phyloP scores from a whole-genome alignment of 2,113 vertebrate species.

The Pseudolaguvia tuberculata region DNA sequence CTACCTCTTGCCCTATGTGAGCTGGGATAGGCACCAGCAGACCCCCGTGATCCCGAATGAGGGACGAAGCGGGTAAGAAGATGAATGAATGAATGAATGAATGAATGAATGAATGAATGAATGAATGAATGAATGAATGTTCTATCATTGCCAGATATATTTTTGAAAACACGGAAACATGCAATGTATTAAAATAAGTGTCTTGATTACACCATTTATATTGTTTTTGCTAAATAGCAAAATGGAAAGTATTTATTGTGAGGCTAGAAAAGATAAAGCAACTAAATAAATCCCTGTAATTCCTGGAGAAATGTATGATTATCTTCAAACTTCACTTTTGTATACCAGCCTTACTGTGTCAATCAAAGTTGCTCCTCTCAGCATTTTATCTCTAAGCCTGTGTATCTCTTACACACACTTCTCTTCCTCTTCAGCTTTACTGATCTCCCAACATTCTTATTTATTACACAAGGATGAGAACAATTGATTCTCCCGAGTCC shows the following conservation, averaged over 20 bases:
- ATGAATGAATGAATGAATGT: too few relatives aligned
- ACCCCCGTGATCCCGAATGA: too few relatives aligned
- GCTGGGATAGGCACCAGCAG: too few relatives aligned
- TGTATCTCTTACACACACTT: neutral
- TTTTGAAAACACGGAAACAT: too few relatives aligned
- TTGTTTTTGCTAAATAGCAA: neutral
- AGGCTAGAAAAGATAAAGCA: neutral
- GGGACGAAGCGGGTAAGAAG: too few relatives aligned
- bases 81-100: too few relatives aligned
- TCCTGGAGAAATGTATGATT: too few relatives aligned
- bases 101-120: too few relatives aligned
- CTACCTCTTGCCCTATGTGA: too few relatives aligned
- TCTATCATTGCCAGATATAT: too few relatives aligned
- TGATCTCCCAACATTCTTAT: conserved; percentile 4
- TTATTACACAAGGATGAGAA: conserved; percentile 2
- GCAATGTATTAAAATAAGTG: too few relatives aligned
- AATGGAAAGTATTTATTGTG: neutral
- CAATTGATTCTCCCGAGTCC: conserved; percentile 1
- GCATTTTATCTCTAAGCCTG: neutral
- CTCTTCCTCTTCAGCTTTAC: neutral
- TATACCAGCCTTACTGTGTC: neutral
- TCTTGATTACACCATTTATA: neutral
- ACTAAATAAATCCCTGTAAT: neutral
- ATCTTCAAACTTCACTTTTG: too few relatives aligned
- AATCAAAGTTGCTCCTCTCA: neutral